A percentile compares a stretch with the other conserved stretches of the same genome.
Evolutionary conservation across 2,888 invertebrate genomes (phyloP).

Genomic region (Acheta domesticus): DNA sequence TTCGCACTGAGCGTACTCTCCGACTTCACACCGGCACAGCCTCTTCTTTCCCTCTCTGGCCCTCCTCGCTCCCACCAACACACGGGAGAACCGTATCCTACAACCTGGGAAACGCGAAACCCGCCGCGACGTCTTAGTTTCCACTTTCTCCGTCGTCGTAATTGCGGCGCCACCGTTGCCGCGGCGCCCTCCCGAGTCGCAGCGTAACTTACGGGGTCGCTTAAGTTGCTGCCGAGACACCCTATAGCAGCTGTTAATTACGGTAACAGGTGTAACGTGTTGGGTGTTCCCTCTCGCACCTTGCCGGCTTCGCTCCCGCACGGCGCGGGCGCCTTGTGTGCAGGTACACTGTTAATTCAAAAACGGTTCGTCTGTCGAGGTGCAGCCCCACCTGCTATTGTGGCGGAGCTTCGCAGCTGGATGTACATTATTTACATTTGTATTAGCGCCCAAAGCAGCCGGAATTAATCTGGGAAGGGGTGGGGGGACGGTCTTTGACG

Average conservation of each 20-base stretch:
- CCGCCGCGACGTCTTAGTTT: neutral
- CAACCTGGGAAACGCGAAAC: neutral
- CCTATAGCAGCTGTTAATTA: slow-evolving; percentile 11
- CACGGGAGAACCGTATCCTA: too few relatives aligned
- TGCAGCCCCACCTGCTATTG: neutral
- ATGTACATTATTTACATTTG: slow-evolving; percentile 10
- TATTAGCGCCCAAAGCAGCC: neutral
- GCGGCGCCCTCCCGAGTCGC: neutral
- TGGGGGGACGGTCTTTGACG: neutral
- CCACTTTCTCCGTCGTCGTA: neutral
- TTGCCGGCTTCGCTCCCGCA: too few relatives aligned
- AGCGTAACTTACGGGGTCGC: neutral
- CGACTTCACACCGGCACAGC: too few relatives aligned
- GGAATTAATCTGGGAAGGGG: neutral
- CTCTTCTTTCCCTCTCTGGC: too few relatives aligned
- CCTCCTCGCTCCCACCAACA: too few relatives aligned
- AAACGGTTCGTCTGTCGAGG: neutral
- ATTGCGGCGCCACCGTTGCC: neutral
- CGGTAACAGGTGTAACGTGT: neutral
- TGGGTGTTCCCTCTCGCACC: neutral
- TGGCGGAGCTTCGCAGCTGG: neutral
- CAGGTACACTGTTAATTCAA: neutral
- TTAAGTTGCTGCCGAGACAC: neutral
- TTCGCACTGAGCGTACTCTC: too few relatives aligned
- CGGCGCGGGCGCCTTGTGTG: neutral